A percentile compares a stretch with the other conserved stretches of the same genome.
phyloP scores from a whole-genome alignment of 2,113 vertebrate species.

The Sinocyclocheilus grahami region DNA sequence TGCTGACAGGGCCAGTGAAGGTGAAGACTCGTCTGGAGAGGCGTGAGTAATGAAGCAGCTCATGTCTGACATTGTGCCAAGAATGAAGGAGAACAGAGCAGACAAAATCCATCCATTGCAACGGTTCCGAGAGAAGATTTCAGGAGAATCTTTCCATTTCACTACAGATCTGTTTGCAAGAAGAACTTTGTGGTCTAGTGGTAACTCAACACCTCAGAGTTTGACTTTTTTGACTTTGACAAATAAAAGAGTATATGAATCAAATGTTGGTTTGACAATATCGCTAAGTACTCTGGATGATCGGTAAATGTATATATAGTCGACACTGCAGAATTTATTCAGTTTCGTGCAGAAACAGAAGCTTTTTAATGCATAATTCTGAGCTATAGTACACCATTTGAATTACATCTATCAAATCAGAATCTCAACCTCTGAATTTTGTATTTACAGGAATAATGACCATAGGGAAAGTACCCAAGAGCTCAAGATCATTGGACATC shows the following conservation, averaged over 20 bases:
- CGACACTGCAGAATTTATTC: neutral
- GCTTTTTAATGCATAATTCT: neutral
- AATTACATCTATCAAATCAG: neutral
- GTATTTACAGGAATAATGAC: neutral
- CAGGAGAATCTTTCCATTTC: slow-evolving; percentile 24
- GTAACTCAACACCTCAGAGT: slow-evolving; percentile 29
- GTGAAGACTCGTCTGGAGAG: slow-evolving; percentile 35
- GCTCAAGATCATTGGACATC: neutral
- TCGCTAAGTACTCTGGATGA: neutral
- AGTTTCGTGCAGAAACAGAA: neutral
- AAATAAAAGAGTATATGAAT: neutral
- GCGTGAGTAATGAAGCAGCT: slow-evolving; percentile 27
- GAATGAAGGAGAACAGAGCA: slow-evolving; percentile 36
- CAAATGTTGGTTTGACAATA: slow-evolving; percentile 4
- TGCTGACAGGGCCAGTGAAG: slow-evolving; percentile 27
- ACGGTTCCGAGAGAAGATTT: neutral
- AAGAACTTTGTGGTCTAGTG: no score
- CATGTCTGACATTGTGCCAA: slow-evolving; percentile 27
- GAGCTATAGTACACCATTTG: neutral
- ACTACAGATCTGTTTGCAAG: no score
- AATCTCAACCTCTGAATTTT: neutral
- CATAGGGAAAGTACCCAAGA: neutral
- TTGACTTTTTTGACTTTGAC: slow-evolving; percentile 9
- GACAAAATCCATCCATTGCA: slow-evolving; percentile 20
- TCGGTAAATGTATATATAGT: neutral